These are phyloP conservation scores for Teleogryllus oceanicus DNA, from an alignment of 2,888 invertebrate genomes.

Conservation along the genomic window DNA sequence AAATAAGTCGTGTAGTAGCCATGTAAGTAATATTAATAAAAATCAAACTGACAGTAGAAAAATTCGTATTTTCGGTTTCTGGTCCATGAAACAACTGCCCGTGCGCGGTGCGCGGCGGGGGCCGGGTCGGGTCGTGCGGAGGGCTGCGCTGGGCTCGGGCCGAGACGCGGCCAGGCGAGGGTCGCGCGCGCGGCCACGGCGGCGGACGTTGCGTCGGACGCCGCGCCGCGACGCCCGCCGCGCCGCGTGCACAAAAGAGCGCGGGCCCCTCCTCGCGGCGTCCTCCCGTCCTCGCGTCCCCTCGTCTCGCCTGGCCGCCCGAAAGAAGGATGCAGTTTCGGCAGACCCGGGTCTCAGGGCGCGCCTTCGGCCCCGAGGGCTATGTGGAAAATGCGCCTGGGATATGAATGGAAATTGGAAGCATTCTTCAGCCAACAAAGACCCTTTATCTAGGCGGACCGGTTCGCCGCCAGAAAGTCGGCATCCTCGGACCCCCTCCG, in stretches of 20 bases:
- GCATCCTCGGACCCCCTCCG: neutral
- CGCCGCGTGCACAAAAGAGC: neutral
- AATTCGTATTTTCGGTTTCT: no score
- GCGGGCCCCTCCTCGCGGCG: neutral
- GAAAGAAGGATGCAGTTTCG: neutral
- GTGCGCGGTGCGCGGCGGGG: no score
- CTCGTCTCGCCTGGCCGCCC: neutral
- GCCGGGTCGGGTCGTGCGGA: no score
- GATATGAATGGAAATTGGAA: conserved; percentile 9
- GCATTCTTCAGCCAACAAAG: neutral
- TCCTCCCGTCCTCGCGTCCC: neutral
- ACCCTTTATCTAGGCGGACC: neutral
- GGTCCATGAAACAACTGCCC: no score
- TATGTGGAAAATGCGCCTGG: neutral
- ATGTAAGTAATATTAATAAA: no score
- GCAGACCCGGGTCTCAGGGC: neutral
- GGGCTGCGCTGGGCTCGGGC: no score
- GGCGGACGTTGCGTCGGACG: no score
- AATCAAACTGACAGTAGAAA: no score
- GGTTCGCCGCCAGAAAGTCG: neutral
- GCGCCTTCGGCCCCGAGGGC: neutral
- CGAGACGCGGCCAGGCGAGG: no score
- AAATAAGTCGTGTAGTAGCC: no score
- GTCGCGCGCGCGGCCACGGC: no score
- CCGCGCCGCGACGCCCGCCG: neutral